phyloP scores from a whole-genome alignment of 2,888 invertebrate species.

The Mesochorus sp. region DNA sequence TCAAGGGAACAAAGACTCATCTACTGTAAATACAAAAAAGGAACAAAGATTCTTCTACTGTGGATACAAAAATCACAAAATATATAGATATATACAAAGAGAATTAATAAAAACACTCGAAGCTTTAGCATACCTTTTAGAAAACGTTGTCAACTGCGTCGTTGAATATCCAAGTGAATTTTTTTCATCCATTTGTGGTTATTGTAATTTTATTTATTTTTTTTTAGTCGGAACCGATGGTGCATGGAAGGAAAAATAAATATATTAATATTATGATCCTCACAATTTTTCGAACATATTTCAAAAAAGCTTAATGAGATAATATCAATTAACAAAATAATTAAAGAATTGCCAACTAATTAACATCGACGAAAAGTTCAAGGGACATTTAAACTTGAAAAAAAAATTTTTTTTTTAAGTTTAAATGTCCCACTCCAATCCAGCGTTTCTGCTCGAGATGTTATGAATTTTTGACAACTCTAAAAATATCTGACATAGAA shows the following conservation, averaged over 20 bases:
- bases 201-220: constrained; percentile 3
- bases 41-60: constrained; percentile 40
- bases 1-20: neutral
- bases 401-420: too few species aligned
- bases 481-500: too few species aligned
- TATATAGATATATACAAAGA: constrained; percentile 3
- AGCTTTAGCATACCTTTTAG: constrained; percentile 62
- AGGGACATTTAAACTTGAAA: too few species aligned
- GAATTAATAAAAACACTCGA: constrained; percentile 36
- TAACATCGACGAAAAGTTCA: too few species aligned
- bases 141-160: constrained; percentile 57
- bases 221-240: neutral
- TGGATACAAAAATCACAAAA: constrained; percentile 61
- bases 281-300: too few species aligned
- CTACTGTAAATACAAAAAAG: too few species aligned
- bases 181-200: neutral
- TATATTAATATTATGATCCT: neutral
- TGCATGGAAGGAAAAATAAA: constrained; percentile 42
- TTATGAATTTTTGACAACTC: too few species aligned
- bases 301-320: too few species aligned
- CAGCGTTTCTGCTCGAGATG: too few species aligned
- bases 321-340: too few species aligned
- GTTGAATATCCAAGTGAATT: constrained; percentile 24
- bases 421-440: too few species aligned
- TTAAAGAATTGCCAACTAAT: too few species aligned